These are phyloP conservation scores for Melinaea marsaeus DNA, from an alignment of 2,888 invertebrate species.

Conservation along the genomic window DNA sequence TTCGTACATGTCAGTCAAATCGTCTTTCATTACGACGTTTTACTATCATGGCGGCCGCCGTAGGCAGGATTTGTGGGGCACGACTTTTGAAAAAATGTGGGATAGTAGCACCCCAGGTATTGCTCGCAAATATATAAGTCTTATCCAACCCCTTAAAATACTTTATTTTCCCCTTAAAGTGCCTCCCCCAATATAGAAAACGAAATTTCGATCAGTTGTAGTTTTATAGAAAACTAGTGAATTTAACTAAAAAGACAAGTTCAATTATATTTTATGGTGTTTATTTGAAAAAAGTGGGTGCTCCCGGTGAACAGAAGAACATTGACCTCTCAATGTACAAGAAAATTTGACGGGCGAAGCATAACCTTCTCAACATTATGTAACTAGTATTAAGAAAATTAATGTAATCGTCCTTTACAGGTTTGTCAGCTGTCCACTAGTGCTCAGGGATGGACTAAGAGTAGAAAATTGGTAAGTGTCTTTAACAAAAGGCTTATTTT, in stretches of 20 bases:
- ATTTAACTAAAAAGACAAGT: conserved; percentile 50
- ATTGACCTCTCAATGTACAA: conserved; percentile 15
- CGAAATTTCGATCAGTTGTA: conserved; percentile 16
- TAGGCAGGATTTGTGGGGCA: conserved; percentile 91
- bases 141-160: conserved; percentile 31
- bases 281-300: conserved; percentile 38
- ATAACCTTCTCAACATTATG: conserved; percentile 75
- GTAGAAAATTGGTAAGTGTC: conserved; percentile 85
- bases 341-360: conserved; percentile 51
- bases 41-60: conserved; percentile 91
- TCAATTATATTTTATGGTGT: conserved; percentile 32
- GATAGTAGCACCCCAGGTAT: conserved; percentile 85
- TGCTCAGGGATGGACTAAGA: conserved; percentile 85
- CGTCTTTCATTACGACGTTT: conserved; percentile 71
- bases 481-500: conserved; percentile 10
- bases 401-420: conserved; percentile 76
- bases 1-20: conserved; percentile 58
- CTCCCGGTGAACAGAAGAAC: conserved; percentile 15
- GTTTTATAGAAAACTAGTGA: conserved; percentile 45
- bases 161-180: conserved; percentile 13
- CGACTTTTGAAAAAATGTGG: conserved; percentile 87
- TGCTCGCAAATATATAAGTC: conserved; percentile 48
- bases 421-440: conserved; percentile 86
- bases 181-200: conserved; percentile 18
- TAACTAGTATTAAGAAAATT: conserved; percentile 67